Evolutionary conservation across 1,140 invertebrate species (phyloP), one percentile per base, ranked within the genome.

Genomic region (Rhopalosiphum padi): DNA sequence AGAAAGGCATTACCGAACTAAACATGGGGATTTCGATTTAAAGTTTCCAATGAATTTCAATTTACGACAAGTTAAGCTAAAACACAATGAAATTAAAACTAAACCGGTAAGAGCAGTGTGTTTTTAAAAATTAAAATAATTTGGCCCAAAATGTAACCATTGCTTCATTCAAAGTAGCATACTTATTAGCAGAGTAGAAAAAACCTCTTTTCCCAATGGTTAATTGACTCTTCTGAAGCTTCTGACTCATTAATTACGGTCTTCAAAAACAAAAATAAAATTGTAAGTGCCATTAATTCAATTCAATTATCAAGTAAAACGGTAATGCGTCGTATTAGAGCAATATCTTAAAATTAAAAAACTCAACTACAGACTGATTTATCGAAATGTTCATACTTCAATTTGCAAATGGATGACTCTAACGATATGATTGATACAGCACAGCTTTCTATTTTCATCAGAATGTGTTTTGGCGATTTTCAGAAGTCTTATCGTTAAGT

Each of bases 291-390:
- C 87, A 88, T 88, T 88, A 88, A 5, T 88, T 35, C 30, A 35
- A 88, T 88, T 53, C 46, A 88, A 88, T 88, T 88, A 53, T 88
- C 87, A 88, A 88, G 87, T 88, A 88, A 88, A n/a, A 88, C n/a
- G 53, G 87, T 88, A 88, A 88, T 88, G 48, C 46, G n/a, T 88
- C 48, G 87, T 88, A 88, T 88, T 88, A 22, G 22, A 53, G 51
- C 51, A 21, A 53, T 53, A 53, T 53, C 51, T 53, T 53, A 21
- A 53, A 23, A 53, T 53, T 22, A 53, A 53, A 53, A 53, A 53
- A 53, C 51, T 53, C 51, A 53, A 55, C 7, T 25, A 55, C 53
- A 55, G 53, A 55, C 53, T 55, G 53, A 55, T 55, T 55, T 55
- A 55, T 55, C 7, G 25, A 55, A 55, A 55, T 55, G 23, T 55